A percentile compares a stretch with the other conserved stretches of the same genome.
Conservation (phyloP, 2,797 vertebrate genomes). For the Bradypus variegatus region DNA sequence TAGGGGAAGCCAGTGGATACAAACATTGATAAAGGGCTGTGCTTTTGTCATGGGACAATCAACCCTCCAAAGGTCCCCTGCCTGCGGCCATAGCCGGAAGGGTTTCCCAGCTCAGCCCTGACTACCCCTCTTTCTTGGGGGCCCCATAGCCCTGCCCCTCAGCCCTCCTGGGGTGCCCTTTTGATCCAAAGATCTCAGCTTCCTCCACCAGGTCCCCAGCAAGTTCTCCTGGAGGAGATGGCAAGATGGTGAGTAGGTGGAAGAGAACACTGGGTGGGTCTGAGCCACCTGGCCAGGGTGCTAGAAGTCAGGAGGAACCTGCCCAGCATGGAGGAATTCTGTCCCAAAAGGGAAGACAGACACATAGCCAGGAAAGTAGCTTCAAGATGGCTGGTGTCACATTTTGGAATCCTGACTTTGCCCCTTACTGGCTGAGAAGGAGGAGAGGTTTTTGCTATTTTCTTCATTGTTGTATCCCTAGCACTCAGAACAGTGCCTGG, state of each 20-base stretch:
- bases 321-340: not conserved
- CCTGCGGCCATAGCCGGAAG: not conserved
- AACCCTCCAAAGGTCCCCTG: not conserved
- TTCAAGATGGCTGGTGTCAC: rapidly evolving
- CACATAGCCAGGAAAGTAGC: not conserved
- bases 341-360: not conserved
- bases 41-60: too few relatives aligned
- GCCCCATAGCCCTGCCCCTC: not conserved
- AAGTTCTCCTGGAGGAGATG: not conserved
- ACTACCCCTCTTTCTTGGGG: not conserved
- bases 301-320: not conserved
- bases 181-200: not conserved
- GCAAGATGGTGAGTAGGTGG: not conserved
- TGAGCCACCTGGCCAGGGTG: not conserved
- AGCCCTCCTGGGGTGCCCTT: not conserved
- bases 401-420: not conserved
- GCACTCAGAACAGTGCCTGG: not conserved
- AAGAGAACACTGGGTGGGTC: not conserved
- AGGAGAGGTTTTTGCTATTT: too few relatives aligned
- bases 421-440: not conserved
- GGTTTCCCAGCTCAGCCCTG: not conserved
- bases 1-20: not conserved
- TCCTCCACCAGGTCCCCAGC: not conserved
- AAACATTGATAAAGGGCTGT: too few relatives aligned
- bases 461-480: not conserved